These are phyloP conservation scores for Phengaris arion DNA, from an alignment of 2,888 invertebrate genomes.

Conservation along the genomic window DNA sequence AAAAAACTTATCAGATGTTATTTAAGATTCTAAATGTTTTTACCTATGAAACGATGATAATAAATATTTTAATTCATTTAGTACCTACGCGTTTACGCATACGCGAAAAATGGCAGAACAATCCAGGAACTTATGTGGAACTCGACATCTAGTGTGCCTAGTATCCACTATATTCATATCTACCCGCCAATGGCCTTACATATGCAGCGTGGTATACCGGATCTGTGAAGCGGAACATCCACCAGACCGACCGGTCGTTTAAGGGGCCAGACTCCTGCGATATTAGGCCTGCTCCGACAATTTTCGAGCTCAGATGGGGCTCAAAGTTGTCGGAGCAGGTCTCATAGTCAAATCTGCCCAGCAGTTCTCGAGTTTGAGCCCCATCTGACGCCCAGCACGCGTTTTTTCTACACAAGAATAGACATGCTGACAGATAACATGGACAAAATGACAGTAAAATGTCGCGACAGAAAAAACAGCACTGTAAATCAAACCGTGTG, in stretches of 20 bases:
- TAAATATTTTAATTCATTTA: neutral
- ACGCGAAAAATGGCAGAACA: neutral
- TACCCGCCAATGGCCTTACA: neutral
- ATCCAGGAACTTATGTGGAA: neutral
- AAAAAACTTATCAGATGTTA: too few relatives aligned
- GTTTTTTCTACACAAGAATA: too few relatives aligned
- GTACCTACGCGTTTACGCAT: neutral
- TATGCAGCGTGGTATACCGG: neutral
- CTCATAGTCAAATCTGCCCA: too few relatives aligned
- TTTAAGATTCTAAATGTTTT: neutral
- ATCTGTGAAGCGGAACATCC: neutral
- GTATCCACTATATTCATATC: neutral
- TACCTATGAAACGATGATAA: neutral
- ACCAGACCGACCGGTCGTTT: neutral
- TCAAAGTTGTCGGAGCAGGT: too few relatives aligned
- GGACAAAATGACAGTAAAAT: too few relatives aligned
- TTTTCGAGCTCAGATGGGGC: too few relatives aligned
- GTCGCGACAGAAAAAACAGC: too few relatives aligned
- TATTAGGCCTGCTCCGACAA: too few relatives aligned
- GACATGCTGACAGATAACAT: too few relatives aligned
- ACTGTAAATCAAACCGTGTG: too few relatives aligned
- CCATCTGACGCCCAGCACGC: too few relatives aligned
- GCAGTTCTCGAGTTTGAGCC: too few relatives aligned
- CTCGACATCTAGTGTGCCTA: neutral
- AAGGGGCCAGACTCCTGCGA: neutral